phyloP scores from a whole-genome alignment of 1,140 invertebrate species.

The Drosophila ficusphila region DNA sequence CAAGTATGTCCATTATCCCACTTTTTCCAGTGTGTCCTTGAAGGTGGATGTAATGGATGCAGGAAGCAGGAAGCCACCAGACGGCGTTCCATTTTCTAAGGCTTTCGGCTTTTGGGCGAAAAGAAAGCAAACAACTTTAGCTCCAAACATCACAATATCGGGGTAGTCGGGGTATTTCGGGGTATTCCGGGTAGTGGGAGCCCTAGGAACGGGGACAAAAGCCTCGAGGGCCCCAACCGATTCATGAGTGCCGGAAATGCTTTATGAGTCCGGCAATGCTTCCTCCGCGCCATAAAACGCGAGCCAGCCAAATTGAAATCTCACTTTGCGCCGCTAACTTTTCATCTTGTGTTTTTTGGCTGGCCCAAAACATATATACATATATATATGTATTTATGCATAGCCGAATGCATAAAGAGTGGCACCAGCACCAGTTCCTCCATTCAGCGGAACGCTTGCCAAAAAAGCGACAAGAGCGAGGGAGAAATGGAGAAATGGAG shows the following conservation, averaged over 20 bases:
- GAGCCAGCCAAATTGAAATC: constrained; percentile 73
- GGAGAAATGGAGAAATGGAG: too few species aligned
- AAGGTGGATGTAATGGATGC: constrained; percentile 68
- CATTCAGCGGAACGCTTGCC: constrained; percentile 35
- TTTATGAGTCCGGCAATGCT: constrained; percentile 72
- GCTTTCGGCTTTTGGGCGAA: constrained; percentile 30
- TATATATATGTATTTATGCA: constrained; percentile 35
- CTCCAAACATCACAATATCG: constrained; percentile 41
- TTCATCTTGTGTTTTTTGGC: constrained; percentile 34
- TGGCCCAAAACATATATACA: constrained; percentile 26
- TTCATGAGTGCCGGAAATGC: constrained; percentile 78
- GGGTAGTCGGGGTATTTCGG: too few species aligned
- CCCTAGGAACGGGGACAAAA: constrained; percentile 19
- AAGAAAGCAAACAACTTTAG: constrained; percentile 57
- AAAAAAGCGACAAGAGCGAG: constrained; percentile 13
- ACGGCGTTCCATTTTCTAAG: constrained; percentile 69
- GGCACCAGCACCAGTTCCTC: constrained; percentile 39
- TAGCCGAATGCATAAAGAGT: constrained; percentile 25
- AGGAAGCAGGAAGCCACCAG: constrained; percentile 57
- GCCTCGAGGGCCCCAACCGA: constrained; percentile 48
- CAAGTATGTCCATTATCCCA: too few species aligned
- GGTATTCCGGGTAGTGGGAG: constrained; percentile 11
- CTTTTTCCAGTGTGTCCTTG: constrained; percentile 3
- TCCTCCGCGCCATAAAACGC: constrained; percentile 61
- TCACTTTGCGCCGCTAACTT: constrained; percentile 44